Evolutionary conservation across 2,888 invertebrate genomes (phyloP).

Genomic region (Diabrotica balteata): DNA sequence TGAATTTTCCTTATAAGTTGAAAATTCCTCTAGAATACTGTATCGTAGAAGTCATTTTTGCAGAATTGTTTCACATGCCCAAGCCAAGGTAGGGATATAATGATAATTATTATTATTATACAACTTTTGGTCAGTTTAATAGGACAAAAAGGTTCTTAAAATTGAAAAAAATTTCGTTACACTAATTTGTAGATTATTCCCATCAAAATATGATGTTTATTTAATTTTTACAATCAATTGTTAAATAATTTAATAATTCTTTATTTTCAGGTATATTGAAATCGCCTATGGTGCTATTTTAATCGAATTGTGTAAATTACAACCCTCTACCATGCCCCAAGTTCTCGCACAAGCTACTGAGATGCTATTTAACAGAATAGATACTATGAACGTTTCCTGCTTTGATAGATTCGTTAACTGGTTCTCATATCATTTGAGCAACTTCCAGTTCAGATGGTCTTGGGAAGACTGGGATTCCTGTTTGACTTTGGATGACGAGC

Average conservation of each 20-base stretch:
- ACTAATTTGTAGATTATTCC: no score
- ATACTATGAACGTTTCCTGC: conserved; percentile 96
- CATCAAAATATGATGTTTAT: no score
- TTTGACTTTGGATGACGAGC: conserved; percentile 81
- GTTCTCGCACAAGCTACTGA: conserved; percentile 97
- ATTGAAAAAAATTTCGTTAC: no score
- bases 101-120: no score
- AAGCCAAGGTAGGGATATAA: conserved; percentile 66
- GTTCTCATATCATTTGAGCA: conserved; percentile 98
- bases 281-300: conserved; percentile 93
- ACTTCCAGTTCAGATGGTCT: conserved; percentile 99
- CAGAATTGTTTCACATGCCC: conserved; percentile 92
- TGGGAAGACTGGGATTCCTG: conserved; percentile 97
- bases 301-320: conserved; percentile 95
- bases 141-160: no score
- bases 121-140: no score
- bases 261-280: conserved; percentile 70
- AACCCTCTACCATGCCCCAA: conserved; percentile 97
- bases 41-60: conserved; percentile 96
- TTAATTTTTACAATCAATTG: no score
- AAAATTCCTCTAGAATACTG: conserved; percentile 98
- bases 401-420: conserved; percentile 96
- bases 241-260: not conserved
- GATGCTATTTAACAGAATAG: conserved; percentile 93
- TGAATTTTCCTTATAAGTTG: conserved; percentile 90